Conservation (phyloP, 1,140 invertebrate genomes). For the Achroia grisella region DNA sequence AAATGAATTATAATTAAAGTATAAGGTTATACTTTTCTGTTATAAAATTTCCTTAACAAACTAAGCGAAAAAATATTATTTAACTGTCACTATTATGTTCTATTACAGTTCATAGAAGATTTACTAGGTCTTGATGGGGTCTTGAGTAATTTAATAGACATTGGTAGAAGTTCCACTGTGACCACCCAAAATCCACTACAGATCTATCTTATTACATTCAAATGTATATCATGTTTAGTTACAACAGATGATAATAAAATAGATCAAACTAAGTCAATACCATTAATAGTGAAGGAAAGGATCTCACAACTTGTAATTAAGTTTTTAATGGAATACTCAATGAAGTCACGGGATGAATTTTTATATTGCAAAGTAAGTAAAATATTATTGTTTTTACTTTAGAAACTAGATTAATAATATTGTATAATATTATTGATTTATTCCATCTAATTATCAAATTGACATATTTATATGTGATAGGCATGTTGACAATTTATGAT, state of each 20-base stretch:
- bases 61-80: too few species aligned
- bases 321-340: conserved; percentile 40
- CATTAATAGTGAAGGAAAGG: conserved; percentile 29
- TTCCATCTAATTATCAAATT: too few species aligned
- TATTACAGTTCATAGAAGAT: conserved; percentile 43
- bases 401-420: too few species aligned
- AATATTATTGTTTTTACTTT: too few species aligned
- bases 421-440: too few species aligned
- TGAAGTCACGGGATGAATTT: conserved; percentile 46
- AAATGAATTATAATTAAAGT: too few species aligned
- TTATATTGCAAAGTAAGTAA: conserved; percentile 58
- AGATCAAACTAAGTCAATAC: conserved; percentile 11
- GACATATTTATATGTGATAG: too few species aligned
- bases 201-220: conserved; percentile 36
- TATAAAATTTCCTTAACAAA: too few species aligned
- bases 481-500: too few species aligned
- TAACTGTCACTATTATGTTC: conserved; percentile 3
- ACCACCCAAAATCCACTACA: conserved; percentile 34
- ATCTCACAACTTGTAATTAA: conserved; percentile 36
- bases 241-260: conserved; percentile 32
- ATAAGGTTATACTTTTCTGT: too few species aligned
- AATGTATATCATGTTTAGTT: conserved; percentile 41
- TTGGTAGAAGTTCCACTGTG: conserved; percentile 13
- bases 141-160: conserved; percentile 33
- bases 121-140: conserved; percentile 45